Evolutionary conservation across 1,140 invertebrate species (phyloP), one percentile per base, ranked within the genome.

Genomic region (Diorhabda carinulata): DNA sequence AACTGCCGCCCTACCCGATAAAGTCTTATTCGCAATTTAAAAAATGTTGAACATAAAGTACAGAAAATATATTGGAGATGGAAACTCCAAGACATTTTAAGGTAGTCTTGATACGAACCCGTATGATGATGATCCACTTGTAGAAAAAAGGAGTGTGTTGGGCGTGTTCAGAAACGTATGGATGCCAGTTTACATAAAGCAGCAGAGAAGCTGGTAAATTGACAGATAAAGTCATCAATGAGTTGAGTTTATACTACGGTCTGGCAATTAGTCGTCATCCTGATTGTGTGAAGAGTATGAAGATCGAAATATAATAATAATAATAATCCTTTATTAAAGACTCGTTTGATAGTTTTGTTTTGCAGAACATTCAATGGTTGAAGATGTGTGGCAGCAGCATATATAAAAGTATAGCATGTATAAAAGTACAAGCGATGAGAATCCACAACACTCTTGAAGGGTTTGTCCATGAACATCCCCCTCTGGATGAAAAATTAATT

Each of bases 81-180:
- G 73, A 2, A 73, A 78, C 59, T 72, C 64, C 3, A 77, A 73
- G 62, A 74, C 72, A 58, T 73, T 67, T 61, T 71, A 70, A 66
- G 68, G 61, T 43, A 68, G 75, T 44, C 40, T 72, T n/a, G 64
- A 76, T 62, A 43, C 44, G 2, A 43, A 70, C 1, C 73, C 71
- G n/a, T 74, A 75, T 65, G 67, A 63, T 43, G 67, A 74, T n/a
- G 64, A 75, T 64, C 3, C 10, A 3, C 57, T 61, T 44, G 62
- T 76, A 44, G 52, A 10, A 75, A 76, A 63, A 73, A 76, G 71
- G 71, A 74, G 63, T 74, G 73, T 66, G 61, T 77, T 45, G 72
- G 73, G 7, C 75, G 76, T 61, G 71, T 76, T 7, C 69, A 77
- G 57, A 76, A 77, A 57, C 52, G 75, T 65, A 78, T 77, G 74